Evolutionary conservation across 2,888 invertebrate species (phyloP), one percentile per base, ranked within the genome.

Genomic region (Sinhomidia bicolor): DNA sequence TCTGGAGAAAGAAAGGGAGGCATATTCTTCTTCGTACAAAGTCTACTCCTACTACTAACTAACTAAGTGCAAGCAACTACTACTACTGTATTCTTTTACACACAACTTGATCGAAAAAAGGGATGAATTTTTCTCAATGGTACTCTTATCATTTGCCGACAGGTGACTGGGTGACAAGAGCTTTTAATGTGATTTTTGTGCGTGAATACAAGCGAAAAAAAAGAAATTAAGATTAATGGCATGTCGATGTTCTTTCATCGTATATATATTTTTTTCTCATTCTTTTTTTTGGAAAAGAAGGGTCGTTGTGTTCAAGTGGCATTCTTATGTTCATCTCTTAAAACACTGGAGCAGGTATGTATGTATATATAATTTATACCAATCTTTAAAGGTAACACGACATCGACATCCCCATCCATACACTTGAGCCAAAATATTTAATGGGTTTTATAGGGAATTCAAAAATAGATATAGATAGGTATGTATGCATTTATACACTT

Each of bases 171-270:
- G 65, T 79, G 85, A 85, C 85, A 85, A 85, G 76, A 62, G 68
- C 78, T 85, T 85, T 79, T 85, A 85, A 85, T 85, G 85, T 79
- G 85, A 85, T 85, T 85, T 74, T 85, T 85, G 85, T 79, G 85
- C 79, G 79, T 85, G 85, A 68, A 60, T 54, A 68, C 68, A 29
- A 36, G 85, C 20, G 81, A 65, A 26, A 85, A 79, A 54, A 26
- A 85, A 85, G 79, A 79, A 85, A 85, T 85, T 85, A 85, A 85
- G 85, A 85, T 85, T 85, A 85, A 85, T 85, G 85, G 85, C 68
- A 79, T 85, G 85, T 85, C 85, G 85, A 85, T 85, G 85, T 85
- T 85, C 54, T 79, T 79, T 65, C 74, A 14, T 68, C 79, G 20
- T 47, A 14, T n/a, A n/a, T n/a, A n/a, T n/a, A n/a, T 36, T 47